phyloP scores from a whole-genome alignment of 1,140 invertebrate genomes.

The Yoshiicerus persimilis region DNA sequence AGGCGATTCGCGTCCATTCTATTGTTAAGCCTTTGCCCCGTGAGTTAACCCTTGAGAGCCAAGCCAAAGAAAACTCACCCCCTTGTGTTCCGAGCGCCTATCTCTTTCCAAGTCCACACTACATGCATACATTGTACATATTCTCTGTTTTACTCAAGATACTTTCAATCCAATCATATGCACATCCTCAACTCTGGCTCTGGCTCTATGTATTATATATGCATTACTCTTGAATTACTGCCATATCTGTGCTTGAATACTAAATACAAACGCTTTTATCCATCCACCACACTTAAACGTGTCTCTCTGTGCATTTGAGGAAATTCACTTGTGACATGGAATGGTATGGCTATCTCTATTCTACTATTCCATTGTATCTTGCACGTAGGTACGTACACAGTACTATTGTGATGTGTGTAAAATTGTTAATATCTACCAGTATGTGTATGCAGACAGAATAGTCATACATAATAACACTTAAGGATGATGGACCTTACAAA shows the following conservation, averaged over 20 bases:
- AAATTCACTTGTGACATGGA: not conserved
- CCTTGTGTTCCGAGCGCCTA: not conserved
- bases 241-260: not conserved
- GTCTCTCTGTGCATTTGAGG: not conserved
- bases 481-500: not conserved
- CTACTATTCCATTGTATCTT: not conserved
- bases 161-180: not conserved
- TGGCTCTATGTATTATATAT: not conserved
- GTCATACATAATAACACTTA: not conserved
- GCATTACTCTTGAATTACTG: not conserved
- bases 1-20: not conserved
- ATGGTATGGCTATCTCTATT: too few relatives aligned
- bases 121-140: not conserved
- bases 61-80: conserved; percentile 8
- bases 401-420: not conserved
- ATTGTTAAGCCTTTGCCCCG: not conserved
- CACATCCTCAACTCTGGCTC: not conserved
- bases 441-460: not conserved
- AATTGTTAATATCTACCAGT: too few relatives aligned
- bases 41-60: conserved; percentile 8
- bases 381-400: not conserved
- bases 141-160: not conserved
- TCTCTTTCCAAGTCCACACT: not conserved
- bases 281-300: not conserved
- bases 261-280: not conserved